A percentile compares a stretch with the other conserved stretches of the same genome.
These are phyloP conservation scores for Venturia canescens DNA, from an alignment of 1,140 invertebrate genomes.

Conservation along the genomic window DNA sequence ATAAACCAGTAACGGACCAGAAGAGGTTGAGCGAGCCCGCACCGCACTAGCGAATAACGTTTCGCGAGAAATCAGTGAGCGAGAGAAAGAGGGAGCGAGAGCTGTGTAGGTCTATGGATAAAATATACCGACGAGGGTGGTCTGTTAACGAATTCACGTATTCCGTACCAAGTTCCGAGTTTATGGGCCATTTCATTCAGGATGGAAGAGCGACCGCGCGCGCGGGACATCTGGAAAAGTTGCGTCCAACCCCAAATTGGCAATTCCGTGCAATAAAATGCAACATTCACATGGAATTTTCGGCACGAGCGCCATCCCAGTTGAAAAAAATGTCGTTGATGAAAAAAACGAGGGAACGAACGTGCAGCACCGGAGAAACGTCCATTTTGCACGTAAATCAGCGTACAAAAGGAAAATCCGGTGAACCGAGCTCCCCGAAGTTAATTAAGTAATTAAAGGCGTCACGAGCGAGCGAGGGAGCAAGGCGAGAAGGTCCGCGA, in stretches of 20 bases:
- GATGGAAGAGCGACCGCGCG: too few species aligned
- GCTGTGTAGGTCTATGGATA: background rate
- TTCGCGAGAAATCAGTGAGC: background rate
- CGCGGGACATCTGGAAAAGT: too few species aligned
- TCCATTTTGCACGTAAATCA: background rate
- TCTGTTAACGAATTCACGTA: background rate
- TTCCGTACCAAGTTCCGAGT: background rate
- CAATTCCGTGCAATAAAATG: too few species aligned
- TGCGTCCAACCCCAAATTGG: too few species aligned
- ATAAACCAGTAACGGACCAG: background rate
- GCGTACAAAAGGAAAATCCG: background rate
- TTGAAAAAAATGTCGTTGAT: background rate
- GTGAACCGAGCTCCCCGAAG: slow-evolving; percentile 10
- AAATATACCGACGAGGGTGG: background rate
- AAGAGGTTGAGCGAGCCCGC: background rate
- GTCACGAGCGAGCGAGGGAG: background rate
- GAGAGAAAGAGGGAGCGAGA: background rate
- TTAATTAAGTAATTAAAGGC: slow-evolving; percentile 27
- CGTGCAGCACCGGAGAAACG: background rate
- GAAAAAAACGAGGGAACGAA: background rate
- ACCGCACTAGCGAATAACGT: background rate
- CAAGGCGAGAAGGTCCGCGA: background rate
- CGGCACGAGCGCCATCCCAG: too few species aligned
- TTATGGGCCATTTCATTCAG: too few species aligned
- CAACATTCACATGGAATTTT: too few species aligned